Evolutionary conservation across 2,113 vertebrate species (phyloP), one percentile per base, ranked within the genome.

Genomic region (Regulus satrapa): DNA sequence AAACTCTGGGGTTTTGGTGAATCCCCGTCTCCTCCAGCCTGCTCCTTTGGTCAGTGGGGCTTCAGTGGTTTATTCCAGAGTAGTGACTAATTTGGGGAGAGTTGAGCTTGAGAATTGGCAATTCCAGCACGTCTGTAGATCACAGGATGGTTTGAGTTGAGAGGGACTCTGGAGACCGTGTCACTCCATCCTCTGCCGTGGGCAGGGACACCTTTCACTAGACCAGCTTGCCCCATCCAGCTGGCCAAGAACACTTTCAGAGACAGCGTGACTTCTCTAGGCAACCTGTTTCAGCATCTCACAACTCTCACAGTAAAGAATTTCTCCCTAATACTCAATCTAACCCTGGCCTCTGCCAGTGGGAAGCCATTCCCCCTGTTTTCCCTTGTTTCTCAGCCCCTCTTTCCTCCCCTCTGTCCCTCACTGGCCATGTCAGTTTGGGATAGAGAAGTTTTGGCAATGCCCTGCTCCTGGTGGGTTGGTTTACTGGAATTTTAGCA

Each of bases 21-120:
- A 99, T 96, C 99, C 99, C 21, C 98, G 92, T 84, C 98, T 99
- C 48, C 94, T 96, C 72, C 98, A 99, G 96, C 92, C 98, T 49
- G 98, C 99, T 71, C 99, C 99, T 68, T 89, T 99, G 98, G 99
- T 98, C 85, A 98, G 98, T 97, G 51, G 1, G 41, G 12, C 18
- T 81, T 88, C 61, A 11, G 4, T 40, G 32, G 6, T 67, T 75
- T 85, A 31, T 48, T 31, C 48, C 29, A 41, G 46, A 66, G 31
- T 10, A 51, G 7, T 41, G 34, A 13, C 45, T 91, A 13, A 38
- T 17, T 77, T 2, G 31, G 55, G 29, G 45, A 58, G 36, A 43
- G 68, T 8, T 77, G 23, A 64, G 46, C 19, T 69, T 36, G 36
- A 75, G 52, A 41, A 54, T 5, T 77, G 38, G 49, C 36, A 43